These are phyloP conservation scores for Encarsia formosa DNA, from an alignment of 2,888 invertebrate genomes.

Conservation along the genomic window DNA sequence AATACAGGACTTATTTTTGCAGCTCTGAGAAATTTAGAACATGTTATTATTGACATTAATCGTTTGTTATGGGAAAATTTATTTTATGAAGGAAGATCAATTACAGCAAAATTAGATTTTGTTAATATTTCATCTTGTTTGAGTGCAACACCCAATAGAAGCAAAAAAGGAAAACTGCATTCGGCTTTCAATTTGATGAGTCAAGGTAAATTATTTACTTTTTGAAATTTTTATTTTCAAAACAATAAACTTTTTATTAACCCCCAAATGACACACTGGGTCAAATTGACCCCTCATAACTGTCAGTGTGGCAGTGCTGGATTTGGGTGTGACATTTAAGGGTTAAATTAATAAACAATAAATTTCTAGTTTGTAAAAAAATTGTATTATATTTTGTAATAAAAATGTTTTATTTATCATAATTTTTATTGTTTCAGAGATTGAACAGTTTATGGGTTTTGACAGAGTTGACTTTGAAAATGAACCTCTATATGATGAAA, in stretches of 20 bases:
- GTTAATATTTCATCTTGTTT: slow-evolving; percentile 13
- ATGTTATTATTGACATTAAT: slow-evolving; percentile 43
- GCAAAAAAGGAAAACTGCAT: slow-evolving; percentile 35
- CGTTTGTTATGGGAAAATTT: slow-evolving; percentile 39
- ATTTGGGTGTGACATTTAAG: too few species aligned
- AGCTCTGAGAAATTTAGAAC: slow-evolving; percentile 44
- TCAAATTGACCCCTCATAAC: too few species aligned
- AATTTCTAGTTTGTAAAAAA: too few species aligned
- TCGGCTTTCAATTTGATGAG: slow-evolving; percentile 42
- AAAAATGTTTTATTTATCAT: background rate
- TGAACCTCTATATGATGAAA: slow-evolving; percentile 37
- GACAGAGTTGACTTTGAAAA: slow-evolving; percentile 42
- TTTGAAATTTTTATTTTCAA: too few species aligned
- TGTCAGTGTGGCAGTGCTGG: too few species aligned
- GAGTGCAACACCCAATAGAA: slow-evolving; percentile 20
- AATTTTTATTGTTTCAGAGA: slow-evolving; percentile 33
- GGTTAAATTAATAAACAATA: too few species aligned
- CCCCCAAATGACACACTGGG: too few species aligned
- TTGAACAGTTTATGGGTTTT: slow-evolving; percentile 43
- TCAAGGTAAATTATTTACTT: too few species aligned
- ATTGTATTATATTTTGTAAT: slow-evolving; percentile 1
- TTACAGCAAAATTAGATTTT: slow-evolving; percentile 41
- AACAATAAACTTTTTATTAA: too few species aligned
- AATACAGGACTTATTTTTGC: slow-evolving; percentile 43
- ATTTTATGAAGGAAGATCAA: slow-evolving; percentile 33